These are phyloP conservation scores for Crepidodera aurea DNA, from an alignment of 2,888 invertebrate species.

Conservation along the genomic window DNA sequence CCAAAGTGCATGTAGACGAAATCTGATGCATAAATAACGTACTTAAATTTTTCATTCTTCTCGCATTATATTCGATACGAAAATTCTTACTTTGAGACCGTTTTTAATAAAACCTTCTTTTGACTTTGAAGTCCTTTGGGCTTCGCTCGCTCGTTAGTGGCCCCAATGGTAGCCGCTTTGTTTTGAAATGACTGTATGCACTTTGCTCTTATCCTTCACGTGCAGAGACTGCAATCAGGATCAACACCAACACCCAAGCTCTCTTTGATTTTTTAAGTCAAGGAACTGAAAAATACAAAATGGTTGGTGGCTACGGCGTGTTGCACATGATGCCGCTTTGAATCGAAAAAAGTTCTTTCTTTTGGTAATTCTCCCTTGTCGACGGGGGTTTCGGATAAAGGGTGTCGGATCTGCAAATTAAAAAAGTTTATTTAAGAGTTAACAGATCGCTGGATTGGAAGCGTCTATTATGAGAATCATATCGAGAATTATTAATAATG, in stretches of 20 bases:
- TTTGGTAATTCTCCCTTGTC: constrained; percentile 26
- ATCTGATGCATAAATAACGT: constrained; percentile 29
- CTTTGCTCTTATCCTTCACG: constrained; percentile 55
- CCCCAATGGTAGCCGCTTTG: constrained; percentile 56
- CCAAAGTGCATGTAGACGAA: background rate
- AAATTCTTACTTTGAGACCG: constrained; percentile 54
- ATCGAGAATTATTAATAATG: too few species aligned
- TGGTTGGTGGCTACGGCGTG: constrained; percentile 23
- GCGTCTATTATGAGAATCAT: too few species aligned
- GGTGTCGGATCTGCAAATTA: constrained; percentile 19
- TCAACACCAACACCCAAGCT: constrained; percentile 29
- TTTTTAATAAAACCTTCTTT: constrained; percentile 56
- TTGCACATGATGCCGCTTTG: constrained; percentile 26
- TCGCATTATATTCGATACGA: constrained; percentile 37
- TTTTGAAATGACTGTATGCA: constrained; percentile 56
- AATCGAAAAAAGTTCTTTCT: constrained; percentile 25
- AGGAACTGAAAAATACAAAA: constrained; percentile 33
- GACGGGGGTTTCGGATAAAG: constrained; percentile 9
- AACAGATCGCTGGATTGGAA: constrained; percentile 2
- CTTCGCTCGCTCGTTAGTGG: constrained; percentile 55
- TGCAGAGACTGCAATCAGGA: constrained; percentile 52
- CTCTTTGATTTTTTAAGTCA: constrained; percentile 38
- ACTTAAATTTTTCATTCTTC: constrained; percentile 32
- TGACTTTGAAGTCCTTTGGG: constrained; percentile 55
- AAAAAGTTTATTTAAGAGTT: constrained; percentile 1